A percentile compares a stretch with the other conserved stretches of the same genome.
Evolutionary conservation across 2,113 vertebrate species (phyloP).

Genomic region (Microtus richardsoni): DNA sequence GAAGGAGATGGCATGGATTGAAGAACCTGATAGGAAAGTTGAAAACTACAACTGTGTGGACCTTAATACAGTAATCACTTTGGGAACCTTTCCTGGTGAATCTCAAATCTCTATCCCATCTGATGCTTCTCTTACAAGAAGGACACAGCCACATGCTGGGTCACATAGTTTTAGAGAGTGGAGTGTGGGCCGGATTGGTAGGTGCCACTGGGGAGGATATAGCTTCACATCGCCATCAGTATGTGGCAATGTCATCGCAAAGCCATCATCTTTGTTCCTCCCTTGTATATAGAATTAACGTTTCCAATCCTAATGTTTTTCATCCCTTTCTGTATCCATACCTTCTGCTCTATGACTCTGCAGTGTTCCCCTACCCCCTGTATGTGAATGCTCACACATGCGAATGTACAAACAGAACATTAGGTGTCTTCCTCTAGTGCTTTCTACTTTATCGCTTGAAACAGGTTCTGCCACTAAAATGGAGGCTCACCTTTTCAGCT

Average conservation of each 20-base stretch:
- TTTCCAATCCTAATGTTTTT: not conserved
- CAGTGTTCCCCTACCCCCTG: not conserved
- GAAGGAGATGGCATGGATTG: not conserved
- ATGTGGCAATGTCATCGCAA: conserved; percentile 7
- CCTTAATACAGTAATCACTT: not conserved
- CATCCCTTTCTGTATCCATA: not conserved
- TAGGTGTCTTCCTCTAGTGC: not conserved
- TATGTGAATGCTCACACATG: not conserved
- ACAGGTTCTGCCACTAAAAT: not conserved
- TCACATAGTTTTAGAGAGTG: not conserved
- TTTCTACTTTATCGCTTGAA: not conserved
- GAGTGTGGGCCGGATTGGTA: not conserved
- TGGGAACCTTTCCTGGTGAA: conserved; percentile 33
- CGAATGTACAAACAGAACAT: not conserved
- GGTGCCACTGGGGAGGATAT: not conserved
- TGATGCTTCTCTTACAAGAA: conserved; percentile 33
- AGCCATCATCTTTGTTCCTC: not conserved
- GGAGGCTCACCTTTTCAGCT: not conserved
- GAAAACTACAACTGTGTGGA: not conserved
- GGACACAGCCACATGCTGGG: not conserved
- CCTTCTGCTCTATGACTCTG: conserved; percentile 26
- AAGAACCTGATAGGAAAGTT: conserved; percentile 21
- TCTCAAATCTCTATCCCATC: conserved; percentile 10
- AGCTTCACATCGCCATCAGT: too few species aligned
- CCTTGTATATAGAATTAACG: not conserved